phyloP scores from a whole-genome alignment of 2,113 vertebrate species.

The Gambusia holbrooki region DNA sequence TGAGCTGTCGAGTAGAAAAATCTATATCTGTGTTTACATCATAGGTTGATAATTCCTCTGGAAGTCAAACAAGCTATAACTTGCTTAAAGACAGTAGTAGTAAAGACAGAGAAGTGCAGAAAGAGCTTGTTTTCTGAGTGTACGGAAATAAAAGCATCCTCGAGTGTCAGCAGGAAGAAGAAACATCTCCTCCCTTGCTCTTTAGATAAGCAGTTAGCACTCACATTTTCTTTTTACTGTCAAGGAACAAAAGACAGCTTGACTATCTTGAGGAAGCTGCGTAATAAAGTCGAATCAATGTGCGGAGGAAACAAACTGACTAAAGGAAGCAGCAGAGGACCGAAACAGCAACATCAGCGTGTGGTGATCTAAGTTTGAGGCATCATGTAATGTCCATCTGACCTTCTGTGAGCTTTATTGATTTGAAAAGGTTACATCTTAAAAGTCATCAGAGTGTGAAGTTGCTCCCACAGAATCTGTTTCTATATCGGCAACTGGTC shows the following conservation, averaged over 20 bases:
- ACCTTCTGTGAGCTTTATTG: slow-evolving; percentile 2
- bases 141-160: background rate
- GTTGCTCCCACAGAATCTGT: background rate
- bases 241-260: slow-evolving; percentile 13
- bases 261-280: background rate
- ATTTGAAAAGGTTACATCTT: slow-evolving; percentile 5
- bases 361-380: slow-evolving; percentile 12
- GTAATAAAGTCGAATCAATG: slow-evolving; percentile 25
- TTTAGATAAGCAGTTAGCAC: slow-evolving; percentile 1
- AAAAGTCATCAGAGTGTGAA: slow-evolving; percentile 23
- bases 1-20: background rate
- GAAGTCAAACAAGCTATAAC: background rate
- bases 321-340: background rate
- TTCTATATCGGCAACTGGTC: background rate
- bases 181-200: background rate
- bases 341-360: slow-evolving; percentile 4
- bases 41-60: background rate
- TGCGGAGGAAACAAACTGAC: slow-evolving; percentile 10
- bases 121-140: background rate
- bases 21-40: background rate
- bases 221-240: slow-evolving; percentile 18
- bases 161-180: background rate
- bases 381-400: slow-evolving; percentile 12
- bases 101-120: background rate
- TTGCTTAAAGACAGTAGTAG: too few relatives aligned